Conservation (phyloP, 2,113 vertebrate genomes). For the Eubucco bourcierii region DNA sequence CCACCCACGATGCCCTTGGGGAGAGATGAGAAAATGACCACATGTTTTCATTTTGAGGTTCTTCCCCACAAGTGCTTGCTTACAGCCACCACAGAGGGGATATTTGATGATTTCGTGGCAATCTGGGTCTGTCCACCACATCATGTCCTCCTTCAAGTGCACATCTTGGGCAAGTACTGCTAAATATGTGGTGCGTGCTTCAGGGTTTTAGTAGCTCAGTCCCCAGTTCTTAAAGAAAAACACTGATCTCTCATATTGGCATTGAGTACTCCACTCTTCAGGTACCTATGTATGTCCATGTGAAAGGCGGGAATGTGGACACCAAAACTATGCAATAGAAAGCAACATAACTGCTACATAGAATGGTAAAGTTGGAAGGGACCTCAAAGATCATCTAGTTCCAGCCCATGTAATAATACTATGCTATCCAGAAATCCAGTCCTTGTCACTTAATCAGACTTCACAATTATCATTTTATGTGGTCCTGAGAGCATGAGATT, state of each 20-base stretch:
- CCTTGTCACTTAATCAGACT: background rate
- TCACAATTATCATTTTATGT: background rate
- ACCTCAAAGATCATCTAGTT: too few species aligned
- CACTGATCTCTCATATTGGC: background rate
- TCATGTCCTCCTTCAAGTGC: background rate
- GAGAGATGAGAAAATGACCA: background rate
- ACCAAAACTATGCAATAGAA: background rate
- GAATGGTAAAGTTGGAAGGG: too few species aligned
- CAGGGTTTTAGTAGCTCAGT: background rate
- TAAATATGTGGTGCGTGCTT: accelerated
- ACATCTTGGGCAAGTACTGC: background rate
- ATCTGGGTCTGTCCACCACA: background rate
- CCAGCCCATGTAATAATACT: too few species aligned
- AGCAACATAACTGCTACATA: background rate
- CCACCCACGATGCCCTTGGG: background rate
- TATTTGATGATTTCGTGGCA: background rate
- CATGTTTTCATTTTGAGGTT: background rate
- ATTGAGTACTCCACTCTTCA: background rate
- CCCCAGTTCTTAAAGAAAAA: background rate
- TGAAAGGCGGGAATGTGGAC: background rate
- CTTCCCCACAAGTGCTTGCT: background rate
- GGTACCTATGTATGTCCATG: background rate
- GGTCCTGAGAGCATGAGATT: background rate
- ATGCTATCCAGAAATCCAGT: background rate
- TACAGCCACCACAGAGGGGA: background rate